These are phyloP conservation scores for Diadromus collaris DNA, from an alignment of 2,888 invertebrate species.

Conservation along the genomic window DNA sequence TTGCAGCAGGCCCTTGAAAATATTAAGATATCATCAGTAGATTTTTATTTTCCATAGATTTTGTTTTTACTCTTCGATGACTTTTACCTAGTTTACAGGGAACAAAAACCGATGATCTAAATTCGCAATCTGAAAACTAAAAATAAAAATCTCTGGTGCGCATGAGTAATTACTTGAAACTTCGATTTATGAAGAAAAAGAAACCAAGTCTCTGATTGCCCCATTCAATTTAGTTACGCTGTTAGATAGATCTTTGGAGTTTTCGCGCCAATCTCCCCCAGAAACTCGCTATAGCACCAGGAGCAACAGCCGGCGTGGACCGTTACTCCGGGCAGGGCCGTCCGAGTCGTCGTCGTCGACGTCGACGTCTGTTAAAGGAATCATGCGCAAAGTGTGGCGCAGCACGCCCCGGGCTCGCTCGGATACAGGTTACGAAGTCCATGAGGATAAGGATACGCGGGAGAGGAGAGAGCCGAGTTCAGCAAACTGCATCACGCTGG, in stretches of 20 bases:
- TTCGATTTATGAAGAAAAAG: neutral
- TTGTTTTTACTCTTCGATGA: too few relatives aligned
- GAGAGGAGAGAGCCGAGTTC: slow-evolving; percentile 48
- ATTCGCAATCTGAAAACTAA: neutral
- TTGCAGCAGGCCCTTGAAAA: too few relatives aligned
- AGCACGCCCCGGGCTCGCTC: slow-evolving; percentile 65
- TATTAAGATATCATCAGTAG: too few relatives aligned
- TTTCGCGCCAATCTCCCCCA: slow-evolving; percentile 38
- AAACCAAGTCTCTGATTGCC: neutral
- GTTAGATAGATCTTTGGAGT: slow-evolving; percentile 26
- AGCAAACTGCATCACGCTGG: slow-evolving; percentile 37
- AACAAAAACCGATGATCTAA: neutral
- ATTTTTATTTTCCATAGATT: neutral
- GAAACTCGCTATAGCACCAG: slow-evolving; percentile 51
- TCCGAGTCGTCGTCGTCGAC: slow-evolving; percentile 41
- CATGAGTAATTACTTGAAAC: neutral
- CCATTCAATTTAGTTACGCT: slow-evolving; percentile 12
- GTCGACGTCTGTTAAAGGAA: slow-evolving; percentile 41
- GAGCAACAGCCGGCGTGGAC: slow-evolving; percentile 56
- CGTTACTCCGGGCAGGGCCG: slow-evolving; percentile 71
- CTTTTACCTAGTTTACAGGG: too few relatives aligned
- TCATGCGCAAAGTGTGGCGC: slow-evolving; percentile 63
- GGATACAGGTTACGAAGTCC: slow-evolving; percentile 71
- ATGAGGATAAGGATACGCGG: slow-evolving; percentile 60
- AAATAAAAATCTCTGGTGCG: neutral